phyloP scores from a whole-genome alignment of 23 tunicate species.

The Trididemnum clinides region DNA sequence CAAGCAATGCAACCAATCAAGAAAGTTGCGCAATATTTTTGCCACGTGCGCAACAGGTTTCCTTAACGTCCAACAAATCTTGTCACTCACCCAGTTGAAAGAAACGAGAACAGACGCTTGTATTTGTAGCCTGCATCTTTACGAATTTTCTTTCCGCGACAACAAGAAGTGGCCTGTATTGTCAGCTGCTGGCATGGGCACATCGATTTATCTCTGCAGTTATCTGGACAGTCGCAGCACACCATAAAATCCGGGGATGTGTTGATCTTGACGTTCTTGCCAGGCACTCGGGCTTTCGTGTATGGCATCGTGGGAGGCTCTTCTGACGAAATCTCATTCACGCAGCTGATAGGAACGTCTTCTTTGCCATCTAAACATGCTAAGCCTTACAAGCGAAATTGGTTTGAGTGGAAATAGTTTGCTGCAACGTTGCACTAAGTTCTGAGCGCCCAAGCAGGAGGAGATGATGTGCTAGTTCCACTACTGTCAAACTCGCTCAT shows the following conservation, averaged over 20 bases:
- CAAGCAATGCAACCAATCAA: too few species aligned
- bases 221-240: slow-evolving; percentile 94
- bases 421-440: too few species aligned
- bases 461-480: too few species aligned
- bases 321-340: slow-evolving; percentile 70
- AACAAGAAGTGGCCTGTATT: slow-evolving; percentile 80
- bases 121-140: slow-evolving; percentile 62
- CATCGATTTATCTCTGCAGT: slow-evolving; percentile 76
- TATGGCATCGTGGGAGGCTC: slow-evolving; percentile 81
- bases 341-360: slow-evolving; percentile 65
- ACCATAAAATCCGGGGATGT: slow-evolving; percentile 72
- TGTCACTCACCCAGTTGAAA: slow-evolving; percentile 83
- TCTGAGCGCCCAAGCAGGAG: too few species aligned
- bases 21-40: too few species aligned
- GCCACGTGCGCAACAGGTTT: too few species aligned
- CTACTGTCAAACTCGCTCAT: too few species aligned
- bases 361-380: slow-evolving; percentile 73
- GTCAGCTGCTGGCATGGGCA: slow-evolving; percentile 99
- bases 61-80: too few species aligned
- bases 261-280: slow-evolving; percentile 72
- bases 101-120: slow-evolving; percentile 65
- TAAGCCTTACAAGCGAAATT: too few species aligned
- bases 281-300: slow-evolving; percentile 62
- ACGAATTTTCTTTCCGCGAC: slow-evolving; percentile 60
- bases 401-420: too few species aligned